These are phyloP conservation scores for Acanthaster planci DNA, from an alignment of 35 echinoderm and acorn worm genomes.

Conservation along the genomic window DNA sequence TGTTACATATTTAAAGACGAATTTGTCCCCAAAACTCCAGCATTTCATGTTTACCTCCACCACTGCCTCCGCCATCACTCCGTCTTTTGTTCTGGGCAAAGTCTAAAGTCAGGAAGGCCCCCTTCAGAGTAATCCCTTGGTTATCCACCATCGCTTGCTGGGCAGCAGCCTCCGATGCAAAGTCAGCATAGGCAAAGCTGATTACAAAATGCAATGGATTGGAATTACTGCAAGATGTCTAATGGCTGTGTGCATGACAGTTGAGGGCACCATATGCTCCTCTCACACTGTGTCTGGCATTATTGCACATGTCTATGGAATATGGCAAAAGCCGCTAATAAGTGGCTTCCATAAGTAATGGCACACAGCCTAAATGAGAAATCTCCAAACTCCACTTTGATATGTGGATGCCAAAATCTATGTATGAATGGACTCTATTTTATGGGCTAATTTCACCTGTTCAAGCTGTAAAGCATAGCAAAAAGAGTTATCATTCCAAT, in stretches of 20 bases:
- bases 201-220: not conserved
- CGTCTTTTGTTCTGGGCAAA: slow-evolving; percentile 15
- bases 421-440: no score
- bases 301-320: no score
- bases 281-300: not conserved
- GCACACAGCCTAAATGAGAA: no score
- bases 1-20: not conserved
- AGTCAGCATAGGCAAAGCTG: slow-evolving; percentile 49
- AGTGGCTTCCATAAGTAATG: no score
- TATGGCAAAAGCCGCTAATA: no score
- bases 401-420: no score
- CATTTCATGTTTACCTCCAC: not conserved
- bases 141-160: slow-evolving; percentile 24
- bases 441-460: no score
- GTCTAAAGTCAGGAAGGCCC: slow-evolving; percentile 13
- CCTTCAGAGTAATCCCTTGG: not conserved
- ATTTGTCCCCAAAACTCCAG: not conserved
- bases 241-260: not conserved
- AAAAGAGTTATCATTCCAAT: no score
- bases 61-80: not conserved
- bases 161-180: slow-evolving; percentile 3
- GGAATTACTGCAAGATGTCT: not conserved
- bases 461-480: no score
- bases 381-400: no score
- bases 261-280: not conserved